Evolutionary conservation across 1,140 invertebrate species (phyloP).

Genomic region (Zaprionus davidi): DNA sequence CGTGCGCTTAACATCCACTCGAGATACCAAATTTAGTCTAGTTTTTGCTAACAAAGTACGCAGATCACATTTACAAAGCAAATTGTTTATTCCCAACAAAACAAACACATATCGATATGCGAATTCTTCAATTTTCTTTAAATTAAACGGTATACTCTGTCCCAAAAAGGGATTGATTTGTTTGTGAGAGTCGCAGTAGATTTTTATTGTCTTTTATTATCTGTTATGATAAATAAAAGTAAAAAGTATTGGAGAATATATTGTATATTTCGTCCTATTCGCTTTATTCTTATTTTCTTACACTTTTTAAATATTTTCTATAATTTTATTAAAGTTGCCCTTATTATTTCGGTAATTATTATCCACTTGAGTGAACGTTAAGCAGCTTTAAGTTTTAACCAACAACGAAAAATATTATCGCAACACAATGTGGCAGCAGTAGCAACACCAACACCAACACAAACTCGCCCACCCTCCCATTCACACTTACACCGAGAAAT

Average conservation of each 20-base stretch:
- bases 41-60: not conserved
- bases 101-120: not conserved
- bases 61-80: not conserved
- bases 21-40: not conserved
- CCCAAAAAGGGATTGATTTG: too few species aligned
- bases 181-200: too few species aligned
- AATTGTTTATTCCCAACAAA: not conserved
- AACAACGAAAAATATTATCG: conserved; percentile 18
- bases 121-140: too few species aligned
- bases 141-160: too few species aligned
- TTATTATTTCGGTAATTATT: conserved; percentile 12
- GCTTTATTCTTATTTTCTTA: too few species aligned
- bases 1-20: too few species aligned
- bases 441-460: not conserved
- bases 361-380: conserved; percentile 19
- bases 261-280: too few species aligned
- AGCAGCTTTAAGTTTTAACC: conserved; percentile 21
- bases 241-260: too few species aligned
- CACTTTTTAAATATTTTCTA: not conserved
- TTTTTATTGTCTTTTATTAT: too few species aligned
- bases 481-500: not conserved
- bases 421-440: conserved; percentile 25
- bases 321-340: not conserved
- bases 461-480: not conserved
- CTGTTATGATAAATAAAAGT: too few species aligned